Base-by-base conservation (phyloP, 1,140 invertebrate species). In the Aphelenchoides avenae region DNA sequence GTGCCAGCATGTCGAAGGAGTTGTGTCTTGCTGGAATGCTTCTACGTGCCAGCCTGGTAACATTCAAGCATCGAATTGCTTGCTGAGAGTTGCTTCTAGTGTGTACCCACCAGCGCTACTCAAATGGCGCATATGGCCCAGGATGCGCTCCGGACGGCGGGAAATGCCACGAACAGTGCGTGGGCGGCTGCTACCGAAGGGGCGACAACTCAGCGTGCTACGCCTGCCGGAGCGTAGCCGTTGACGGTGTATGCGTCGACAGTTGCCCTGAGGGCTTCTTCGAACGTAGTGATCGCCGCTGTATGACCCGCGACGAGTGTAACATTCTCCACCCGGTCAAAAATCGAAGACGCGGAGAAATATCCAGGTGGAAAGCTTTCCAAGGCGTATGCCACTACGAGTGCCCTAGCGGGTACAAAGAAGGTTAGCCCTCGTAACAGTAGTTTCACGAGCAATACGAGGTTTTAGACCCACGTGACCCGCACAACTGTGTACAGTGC, bases 141-240 rank as follows among this genome's bases (percentile, higher is more conserved):
- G 70, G 71, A 11, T 75, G 71, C 37, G 55, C 57, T 5, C 49
- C 52, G 13, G 48, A 51, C 6, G 70, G 64, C 7, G 52, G 71
- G 27, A 29, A 27, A 15, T 95, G 91, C 75, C 81, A 88, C 75
- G 61, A 80, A 13, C 80, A 83, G 20, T 95, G 91, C 76, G 71
- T 93, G 3, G 89, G 90, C 22, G 87, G 89, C 11, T 95, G 92
- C 78, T 79, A 73, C 5, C 84, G 83, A 1, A 72, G 80, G 5
- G 74, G 78, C 11, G 70, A 63, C 5, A 48, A 80, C 0, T 67
- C 75, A n/a, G 80, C 86, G 40, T 96, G 91, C 76, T 81, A 81
- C 31, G 85, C 85, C 5, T 94, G 91, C 77, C 82, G 81, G 51
- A 80, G 88, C 69, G 83, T 84, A 41, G 75, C 83, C 0, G 81